Base-by-base conservation (phyloP, 2,797 vertebrate species). In the Tiaroga cobitis region DNA sequence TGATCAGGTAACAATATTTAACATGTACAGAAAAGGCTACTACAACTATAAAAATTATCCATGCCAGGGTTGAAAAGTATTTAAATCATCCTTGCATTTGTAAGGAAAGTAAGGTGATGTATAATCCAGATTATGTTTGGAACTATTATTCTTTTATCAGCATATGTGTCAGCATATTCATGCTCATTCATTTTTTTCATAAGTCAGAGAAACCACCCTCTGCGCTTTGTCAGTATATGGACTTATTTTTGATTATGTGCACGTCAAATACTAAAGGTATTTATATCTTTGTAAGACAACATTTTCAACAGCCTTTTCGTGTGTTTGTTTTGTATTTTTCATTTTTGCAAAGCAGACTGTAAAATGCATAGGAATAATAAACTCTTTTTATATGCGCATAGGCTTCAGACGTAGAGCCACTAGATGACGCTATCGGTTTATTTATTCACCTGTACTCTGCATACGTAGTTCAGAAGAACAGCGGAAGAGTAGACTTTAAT, bases 281-380 rank as follows among this genome's bases (percentile, higher is more conserved):
- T 69, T 82, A 75, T 87, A 82, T 82, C 76, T 86, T 90, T 56
- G 24, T 90, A 80, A 86, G 63, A 83, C 83, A 88, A 90, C 91
- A 91, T 92, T 93, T 92, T 94, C 92, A 88, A 87, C 67, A 41
- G n/a, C 59, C 89, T 85, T 85, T 88, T 92, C 46, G 1, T 90
- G 92, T 41, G 85, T 89, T 84, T 92, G 13, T 29, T 63, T 49
- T 63, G 29, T 26, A 0, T 13, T 61, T 13, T 21, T 56, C 6
- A 5, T 59, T 59, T 59, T 89, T 93, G 90, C 49, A 92, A 90
- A 80, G 90, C 49, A 92, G 89, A 80, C 37, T 93, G 90, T 93
- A 87, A 92, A 90, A 90, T 92, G 91, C 85, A 91, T 85, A 84
- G 84, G 83, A 88, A 92, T 91, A 93, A 92, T 93, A 93, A 89